These are phyloP conservation scores for Hipparchia semele DNA, from an alignment of 2,888 invertebrate genomes.

Conservation along the genomic window DNA sequence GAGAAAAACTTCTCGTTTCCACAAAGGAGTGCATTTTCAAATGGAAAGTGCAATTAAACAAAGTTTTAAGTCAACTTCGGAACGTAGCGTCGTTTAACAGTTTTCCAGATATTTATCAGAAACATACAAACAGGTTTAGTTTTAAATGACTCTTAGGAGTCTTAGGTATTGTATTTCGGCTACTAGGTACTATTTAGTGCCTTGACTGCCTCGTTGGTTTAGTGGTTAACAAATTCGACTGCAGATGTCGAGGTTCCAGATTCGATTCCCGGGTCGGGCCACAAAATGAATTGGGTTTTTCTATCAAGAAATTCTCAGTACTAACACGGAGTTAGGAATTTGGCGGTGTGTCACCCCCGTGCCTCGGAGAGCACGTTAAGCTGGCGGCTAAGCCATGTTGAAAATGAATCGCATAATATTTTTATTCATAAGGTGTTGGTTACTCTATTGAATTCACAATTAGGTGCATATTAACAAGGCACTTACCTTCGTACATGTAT, in stretches of 20 bases:
- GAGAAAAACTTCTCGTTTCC: constrained; percentile 11
- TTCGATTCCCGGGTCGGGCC: too few relatives aligned
- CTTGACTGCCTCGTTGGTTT: too few relatives aligned
- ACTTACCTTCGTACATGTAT: constrained; percentile 18
- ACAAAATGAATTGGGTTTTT: too few relatives aligned
- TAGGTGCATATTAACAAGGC: constrained; percentile 37
- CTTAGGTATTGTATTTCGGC: not conserved
- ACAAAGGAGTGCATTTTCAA: constrained; percentile 20
- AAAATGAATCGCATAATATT: constrained; percentile 24
- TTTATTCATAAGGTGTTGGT: constrained; percentile 36
- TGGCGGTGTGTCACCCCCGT: too few relatives aligned
- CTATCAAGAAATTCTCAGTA: too few relatives aligned
- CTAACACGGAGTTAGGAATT: too few relatives aligned
- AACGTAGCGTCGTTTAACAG: constrained; percentile 11
- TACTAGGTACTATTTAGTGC: not conserved
- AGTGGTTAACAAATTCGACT: too few relatives aligned
- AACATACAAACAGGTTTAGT: constrained; percentile 6
- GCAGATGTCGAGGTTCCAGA: too few relatives aligned
- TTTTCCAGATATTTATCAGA: constrained; percentile 12
- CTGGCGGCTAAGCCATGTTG: not conserved
- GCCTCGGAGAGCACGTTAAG: too few relatives aligned
- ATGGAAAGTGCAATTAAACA: constrained; percentile 18
- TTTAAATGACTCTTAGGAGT: not conserved
- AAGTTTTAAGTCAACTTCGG: constrained; percentile 22
- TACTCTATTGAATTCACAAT: constrained; percentile 36